Conservation (phyloP, 2,113 vertebrate species). For the Lepus americanus region DNA sequence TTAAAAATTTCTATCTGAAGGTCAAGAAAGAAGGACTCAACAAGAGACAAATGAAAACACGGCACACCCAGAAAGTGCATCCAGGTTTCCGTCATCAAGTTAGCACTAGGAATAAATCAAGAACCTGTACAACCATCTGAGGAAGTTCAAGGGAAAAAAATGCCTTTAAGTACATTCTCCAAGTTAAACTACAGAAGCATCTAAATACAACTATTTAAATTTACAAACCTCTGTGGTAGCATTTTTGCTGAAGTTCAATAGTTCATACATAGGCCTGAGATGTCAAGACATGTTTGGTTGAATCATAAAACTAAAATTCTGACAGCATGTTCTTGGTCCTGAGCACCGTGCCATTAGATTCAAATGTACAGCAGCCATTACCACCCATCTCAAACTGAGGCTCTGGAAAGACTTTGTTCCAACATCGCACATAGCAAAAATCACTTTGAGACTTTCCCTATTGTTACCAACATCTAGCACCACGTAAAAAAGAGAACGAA, state of each 20-base stretch:
- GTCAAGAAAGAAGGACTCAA: background rate
- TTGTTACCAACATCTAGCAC: constrained; percentile 5
- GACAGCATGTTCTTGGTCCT: background rate
- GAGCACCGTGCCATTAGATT: background rate
- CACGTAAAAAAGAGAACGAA: constrained; percentile 39
- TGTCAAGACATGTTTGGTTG: background rate
- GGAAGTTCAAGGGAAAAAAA: background rate
- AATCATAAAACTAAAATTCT: background rate
- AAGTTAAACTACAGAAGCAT: background rate
- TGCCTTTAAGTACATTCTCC: background rate
- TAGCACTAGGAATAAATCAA: constrained; percentile 35
- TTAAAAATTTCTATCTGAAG: constrained; percentile 20
- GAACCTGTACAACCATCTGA: background rate
- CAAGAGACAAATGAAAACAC: background rate
- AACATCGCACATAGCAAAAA: background rate
- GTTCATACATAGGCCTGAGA: background rate
- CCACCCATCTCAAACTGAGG: background rate
- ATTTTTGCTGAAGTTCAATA: background rate
- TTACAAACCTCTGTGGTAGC: background rate
- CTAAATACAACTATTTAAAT: background rate
- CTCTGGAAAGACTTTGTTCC: background rate
- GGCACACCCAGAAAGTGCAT: background rate
- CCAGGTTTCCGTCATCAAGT: background rate
- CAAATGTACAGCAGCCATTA: background rate
- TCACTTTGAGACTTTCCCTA: background rate